These are phyloP conservation scores for Bombyx mandarina DNA, from an alignment of 1,140 invertebrate species.

Conservation along the genomic window DNA sequence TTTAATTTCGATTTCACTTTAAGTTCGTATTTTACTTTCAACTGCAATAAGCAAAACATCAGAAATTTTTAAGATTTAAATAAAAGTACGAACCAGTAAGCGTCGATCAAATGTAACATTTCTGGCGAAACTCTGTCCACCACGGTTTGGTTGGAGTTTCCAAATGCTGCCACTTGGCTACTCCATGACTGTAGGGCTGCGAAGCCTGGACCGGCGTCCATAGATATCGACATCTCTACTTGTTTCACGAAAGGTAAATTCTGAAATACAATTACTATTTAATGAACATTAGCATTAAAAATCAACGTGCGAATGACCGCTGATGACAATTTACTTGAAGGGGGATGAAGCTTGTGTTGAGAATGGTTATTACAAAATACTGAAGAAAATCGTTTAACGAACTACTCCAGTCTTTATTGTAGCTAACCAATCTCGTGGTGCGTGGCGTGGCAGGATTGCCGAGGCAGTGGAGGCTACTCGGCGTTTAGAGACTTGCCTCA, in stretches of 20 bases:
- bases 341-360: constrained; percentile 15
- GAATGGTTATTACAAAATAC: constrained; percentile 62
- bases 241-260: too few relatives aligned
- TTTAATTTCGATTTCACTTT: too few relatives aligned
- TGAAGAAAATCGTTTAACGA: constrained; percentile 72
- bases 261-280: too few relatives aligned
- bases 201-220: constrained; percentile 55
- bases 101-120: constrained; percentile 74
- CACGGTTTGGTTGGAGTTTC: constrained; percentile 62
- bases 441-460: constrained; percentile 34
- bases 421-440: constrained; percentile 44
- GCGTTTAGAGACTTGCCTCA: constrained; percentile 14
- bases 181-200: constrained; percentile 62
- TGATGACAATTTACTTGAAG: too few relatives aligned
- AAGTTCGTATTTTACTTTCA: too few relatives aligned
- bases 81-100: constrained; percentile 67
- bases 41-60: too few relatives aligned
- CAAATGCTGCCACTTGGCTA: constrained; percentile 59
- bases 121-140: constrained; percentile 72
- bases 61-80: not conserved
- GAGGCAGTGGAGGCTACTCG: constrained; percentile 64
- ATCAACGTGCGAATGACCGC: too few relatives aligned
- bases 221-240: constrained; percentile 43
- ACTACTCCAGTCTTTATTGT: constrained; percentile 70
- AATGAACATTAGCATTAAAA: too few relatives aligned